A percentile compares a stretch with the other conserved stretches of the same genome.
Evolutionary conservation across 2,797 vertebrate species (phyloP).

Genomic region (Chloroceryle inda): DNA sequence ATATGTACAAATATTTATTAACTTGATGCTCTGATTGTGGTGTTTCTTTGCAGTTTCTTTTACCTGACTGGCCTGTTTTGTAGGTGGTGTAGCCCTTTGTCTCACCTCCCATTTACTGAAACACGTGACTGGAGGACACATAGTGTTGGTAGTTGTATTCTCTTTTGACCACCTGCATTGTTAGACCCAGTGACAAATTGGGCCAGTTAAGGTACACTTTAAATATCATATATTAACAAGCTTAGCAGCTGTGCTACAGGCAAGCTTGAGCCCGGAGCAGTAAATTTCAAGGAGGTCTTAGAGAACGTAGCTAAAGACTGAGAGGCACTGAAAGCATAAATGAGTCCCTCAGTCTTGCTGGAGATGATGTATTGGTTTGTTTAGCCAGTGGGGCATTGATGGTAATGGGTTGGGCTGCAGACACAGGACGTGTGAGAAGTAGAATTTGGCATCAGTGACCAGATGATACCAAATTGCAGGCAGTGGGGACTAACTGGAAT

Average conservation of each 20-base stretch:
- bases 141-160: background rate
- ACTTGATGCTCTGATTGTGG: background rate
- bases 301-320: rapidly evolving
- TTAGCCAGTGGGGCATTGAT: background rate
- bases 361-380: background rate
- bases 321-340: background rate
- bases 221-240: rapidly evolving
- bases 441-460: background rate
- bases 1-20: background rate
- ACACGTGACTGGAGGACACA: background rate
- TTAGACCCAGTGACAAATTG: background rate
- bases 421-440: background rate
- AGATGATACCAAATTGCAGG: background rate
- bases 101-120: background rate
- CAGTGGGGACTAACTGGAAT: slow-evolving; percentile 21
- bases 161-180: background rate
- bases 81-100: background rate
- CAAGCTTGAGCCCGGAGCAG: background rate
- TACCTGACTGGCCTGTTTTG: background rate
- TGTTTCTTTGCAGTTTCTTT: background rate
- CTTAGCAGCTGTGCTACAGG: background rate
- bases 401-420: slow-evolving; percentile 54
- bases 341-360: background rate
- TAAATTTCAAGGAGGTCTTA: background rate
- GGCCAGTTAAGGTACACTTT: background rate